phyloP scores from a whole-genome alignment of 2,113 vertebrate species.

The Lepidothrix coronata region DNA sequence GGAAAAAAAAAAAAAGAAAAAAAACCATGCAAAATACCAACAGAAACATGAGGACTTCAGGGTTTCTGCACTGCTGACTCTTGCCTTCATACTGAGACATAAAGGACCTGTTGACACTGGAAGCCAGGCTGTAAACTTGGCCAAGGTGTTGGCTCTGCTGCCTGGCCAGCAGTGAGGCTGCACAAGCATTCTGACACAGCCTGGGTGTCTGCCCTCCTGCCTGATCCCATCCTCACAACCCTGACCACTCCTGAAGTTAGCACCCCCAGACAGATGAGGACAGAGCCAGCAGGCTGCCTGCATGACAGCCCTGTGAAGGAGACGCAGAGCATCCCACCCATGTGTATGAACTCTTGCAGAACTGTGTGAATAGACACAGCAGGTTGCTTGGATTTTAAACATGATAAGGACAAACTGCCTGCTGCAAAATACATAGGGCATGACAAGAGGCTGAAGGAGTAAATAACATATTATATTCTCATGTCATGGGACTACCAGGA shows the following conservation, averaged over 20 bases:
- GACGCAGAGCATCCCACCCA: background rate
- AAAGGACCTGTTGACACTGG: background rate
- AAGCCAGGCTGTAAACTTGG: background rate
- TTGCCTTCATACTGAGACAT: background rate
- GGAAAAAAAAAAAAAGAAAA: background rate
- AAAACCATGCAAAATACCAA: background rate
- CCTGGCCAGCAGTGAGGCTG: background rate
- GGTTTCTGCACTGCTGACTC: background rate
- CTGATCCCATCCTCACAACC: background rate
- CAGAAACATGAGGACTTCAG: background rate
- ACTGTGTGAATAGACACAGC: background rate
- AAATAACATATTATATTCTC: background rate
- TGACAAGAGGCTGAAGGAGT: background rate
- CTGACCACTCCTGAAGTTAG: background rate
- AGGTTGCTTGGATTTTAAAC: background rate
- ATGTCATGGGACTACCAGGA: background rate
- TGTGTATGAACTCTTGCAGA: background rate
- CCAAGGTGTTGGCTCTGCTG: background rate
- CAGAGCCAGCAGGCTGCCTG: background rate
- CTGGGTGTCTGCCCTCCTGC: background rate
- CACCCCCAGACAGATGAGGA: background rate
- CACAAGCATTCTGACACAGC: fast-evolving
- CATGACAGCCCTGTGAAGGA: fast-evolving
- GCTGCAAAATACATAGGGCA: background rate
- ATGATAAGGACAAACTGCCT: background rate